These are phyloP conservation scores for Cinara cedri DNA, from an alignment of 2,888 invertebrate species.

Conservation along the genomic window DNA sequence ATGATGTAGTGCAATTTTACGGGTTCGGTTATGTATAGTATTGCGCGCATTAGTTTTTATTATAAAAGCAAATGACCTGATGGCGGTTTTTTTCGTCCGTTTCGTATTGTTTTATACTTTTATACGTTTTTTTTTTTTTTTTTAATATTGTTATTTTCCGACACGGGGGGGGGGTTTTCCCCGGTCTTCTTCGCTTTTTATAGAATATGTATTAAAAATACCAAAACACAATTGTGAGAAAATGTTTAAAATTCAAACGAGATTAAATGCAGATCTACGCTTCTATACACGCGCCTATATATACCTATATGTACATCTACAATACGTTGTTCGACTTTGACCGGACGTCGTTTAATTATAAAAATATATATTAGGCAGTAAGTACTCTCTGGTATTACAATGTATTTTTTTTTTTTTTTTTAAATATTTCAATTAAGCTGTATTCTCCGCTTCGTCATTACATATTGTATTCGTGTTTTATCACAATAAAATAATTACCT, in stretches of 20 bases:
- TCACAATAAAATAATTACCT: conserved; percentile 1
- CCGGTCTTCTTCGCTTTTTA: too few species aligned
- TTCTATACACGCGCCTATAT: too few species aligned
- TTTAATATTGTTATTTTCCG: neutral
- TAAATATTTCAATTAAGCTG: conserved; percentile 11
- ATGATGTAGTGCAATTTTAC: neutral
- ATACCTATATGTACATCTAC: too few species aligned
- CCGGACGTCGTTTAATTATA: conserved; percentile 37
- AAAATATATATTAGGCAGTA: conserved; percentile 9
- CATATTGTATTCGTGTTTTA: neutral
- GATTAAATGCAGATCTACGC: conserved; percentile 10
- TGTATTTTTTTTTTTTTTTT: neutral
- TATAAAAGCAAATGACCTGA: conserved; percentile 42
- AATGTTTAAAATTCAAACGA: conserved; percentile 35
- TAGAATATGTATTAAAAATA: too few species aligned
- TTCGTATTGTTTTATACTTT: conserved; percentile 3
- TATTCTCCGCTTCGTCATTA: neutral
- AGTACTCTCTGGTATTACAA: too few species aligned
- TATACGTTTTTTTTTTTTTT: neutral
- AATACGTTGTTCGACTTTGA: neutral
- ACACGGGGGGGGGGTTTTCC: too few species aligned
- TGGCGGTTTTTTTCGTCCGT: neutral
- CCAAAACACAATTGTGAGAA: conserved; percentile 37
- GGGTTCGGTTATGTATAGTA: neutral
- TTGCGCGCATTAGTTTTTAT: conserved; percentile 10